A percentile compares a stretch with the other conserved stretches of the same genome.
Conservation (phyloP, 2,113 vertebrate genomes). For the Plotosus lineatus region DNA sequence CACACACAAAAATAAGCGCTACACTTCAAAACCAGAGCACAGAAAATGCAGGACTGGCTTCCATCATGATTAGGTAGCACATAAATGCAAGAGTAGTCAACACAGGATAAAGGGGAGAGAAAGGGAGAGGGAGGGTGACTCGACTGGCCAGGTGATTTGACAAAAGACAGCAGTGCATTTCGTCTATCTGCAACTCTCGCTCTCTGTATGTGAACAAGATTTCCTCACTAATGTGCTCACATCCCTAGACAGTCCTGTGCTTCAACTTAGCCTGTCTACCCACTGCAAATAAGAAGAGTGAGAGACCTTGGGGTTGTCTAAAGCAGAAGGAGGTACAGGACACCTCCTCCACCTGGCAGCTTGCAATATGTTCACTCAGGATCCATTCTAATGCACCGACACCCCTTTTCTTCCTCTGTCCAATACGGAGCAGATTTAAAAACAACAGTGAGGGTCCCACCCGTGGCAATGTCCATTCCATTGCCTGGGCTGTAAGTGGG, state of each 20-base stretch:
- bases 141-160: slow-evolving; percentile 26
- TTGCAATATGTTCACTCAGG: neutral
- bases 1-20: neutral
- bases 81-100: slow-evolving; percentile 13
- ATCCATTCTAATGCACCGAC: neutral
- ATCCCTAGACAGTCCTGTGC: neutral
- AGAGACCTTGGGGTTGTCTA: neutral
- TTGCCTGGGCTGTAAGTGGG: neutral
- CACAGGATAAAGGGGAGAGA: too few species aligned
- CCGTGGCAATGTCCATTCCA: neutral
- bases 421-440: neutral
- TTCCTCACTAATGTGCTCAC: neutral
- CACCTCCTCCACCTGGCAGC: neutral
- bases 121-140: neutral
- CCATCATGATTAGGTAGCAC: slow-evolving; percentile 3
- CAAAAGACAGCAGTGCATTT: slow-evolving; percentile 22
- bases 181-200: neutral
- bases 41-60: neutral
- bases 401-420: neutral
- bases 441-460: neutral
- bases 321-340: neutral
- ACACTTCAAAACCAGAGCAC: neutral
- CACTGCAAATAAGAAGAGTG: neutral
- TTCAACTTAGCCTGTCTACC: slow-evolving; percentile 8
- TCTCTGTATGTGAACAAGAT: slow-evolving; percentile 22